These are phyloP conservation scores for Quadriops clusia DNA, from an alignment of 2,888 invertebrate genomes.

Conservation along the genomic window DNA sequence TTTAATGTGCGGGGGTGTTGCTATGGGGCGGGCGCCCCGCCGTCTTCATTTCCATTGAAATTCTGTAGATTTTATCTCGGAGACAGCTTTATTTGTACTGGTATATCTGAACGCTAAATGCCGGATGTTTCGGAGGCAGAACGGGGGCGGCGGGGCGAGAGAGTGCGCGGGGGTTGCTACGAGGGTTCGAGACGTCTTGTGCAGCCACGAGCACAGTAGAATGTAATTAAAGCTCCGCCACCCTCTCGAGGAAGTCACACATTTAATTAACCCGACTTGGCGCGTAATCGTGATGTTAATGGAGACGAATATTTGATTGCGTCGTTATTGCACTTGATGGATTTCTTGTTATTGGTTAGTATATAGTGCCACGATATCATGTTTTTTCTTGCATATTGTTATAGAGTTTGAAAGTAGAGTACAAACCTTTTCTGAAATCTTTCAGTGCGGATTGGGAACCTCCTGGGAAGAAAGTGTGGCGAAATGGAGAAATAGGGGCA, in stretches of 20 bases:
- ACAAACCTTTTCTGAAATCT: too few species aligned
- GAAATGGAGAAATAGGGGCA: too few species aligned
- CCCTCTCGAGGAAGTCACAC: slow-evolving; percentile 32
- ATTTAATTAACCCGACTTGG: slow-evolving; percentile 36
- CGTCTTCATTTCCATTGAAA: slow-evolving; percentile 13
- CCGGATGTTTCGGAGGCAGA: slow-evolving; percentile 20
- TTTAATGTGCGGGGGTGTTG: too few species aligned
- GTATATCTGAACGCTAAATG: slow-evolving; percentile 21
- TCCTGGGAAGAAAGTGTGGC: too few species aligned
- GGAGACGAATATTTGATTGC: slow-evolving; percentile 36
- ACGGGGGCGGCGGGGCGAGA: slow-evolving; percentile 8
- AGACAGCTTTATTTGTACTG: slow-evolving; percentile 16
- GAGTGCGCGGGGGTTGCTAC: slow-evolving; percentile 10
- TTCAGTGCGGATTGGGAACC: too few species aligned
- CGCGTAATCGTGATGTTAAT: slow-evolving; percentile 36
- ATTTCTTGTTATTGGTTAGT: not conserved
- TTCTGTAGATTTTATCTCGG: slow-evolving; percentile 17
- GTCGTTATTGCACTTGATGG: slow-evolving; percentile 26
- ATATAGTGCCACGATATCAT: too few species aligned
- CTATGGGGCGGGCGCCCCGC: too few species aligned
- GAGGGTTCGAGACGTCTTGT: slow-evolving; percentile 26
- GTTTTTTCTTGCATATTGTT: too few species aligned
- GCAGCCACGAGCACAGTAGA: slow-evolving; percentile 29
- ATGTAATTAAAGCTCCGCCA: slow-evolving; percentile 33
- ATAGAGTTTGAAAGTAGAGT: too few species aligned